These are phyloP conservation scores for Hyles lineata DNA, from an alignment of 2,888 invertebrate species.

Conservation along the genomic window DNA sequence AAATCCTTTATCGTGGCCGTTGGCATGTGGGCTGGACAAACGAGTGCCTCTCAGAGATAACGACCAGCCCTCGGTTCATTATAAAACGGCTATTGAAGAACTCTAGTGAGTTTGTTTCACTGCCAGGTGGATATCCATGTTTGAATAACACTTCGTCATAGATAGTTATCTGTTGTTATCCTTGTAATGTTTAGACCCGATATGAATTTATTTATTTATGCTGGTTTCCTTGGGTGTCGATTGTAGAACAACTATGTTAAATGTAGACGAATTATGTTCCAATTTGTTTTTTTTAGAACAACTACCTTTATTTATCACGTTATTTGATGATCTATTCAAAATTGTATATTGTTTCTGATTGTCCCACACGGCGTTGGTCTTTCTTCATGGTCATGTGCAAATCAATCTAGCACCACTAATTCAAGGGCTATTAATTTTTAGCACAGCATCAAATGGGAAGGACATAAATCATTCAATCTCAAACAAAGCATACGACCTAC, in stretches of 20 bases:
- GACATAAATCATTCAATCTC: no score
- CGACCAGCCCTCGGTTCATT: conserved; percentile 38
- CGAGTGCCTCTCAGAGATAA: conserved; percentile 50
- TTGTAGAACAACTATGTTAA: no score
- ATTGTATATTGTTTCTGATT: no score
- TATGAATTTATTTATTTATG: background rate
- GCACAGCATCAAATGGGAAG: no score
- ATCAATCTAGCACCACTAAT: no score
- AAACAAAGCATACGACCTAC: no score
- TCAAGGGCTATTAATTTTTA: no score
- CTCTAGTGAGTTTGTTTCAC: conserved; percentile 24
- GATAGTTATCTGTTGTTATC: background rate
- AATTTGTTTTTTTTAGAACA: background rate
- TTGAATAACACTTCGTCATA: background rate
- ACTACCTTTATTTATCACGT: no score
- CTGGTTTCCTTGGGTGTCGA: background rate
- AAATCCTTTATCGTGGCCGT: conserved; percentile 46
- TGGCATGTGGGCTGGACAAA: conserved; percentile 39
- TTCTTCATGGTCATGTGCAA: no score
- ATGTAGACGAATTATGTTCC: no score
- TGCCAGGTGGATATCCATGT: conserved; percentile 17
- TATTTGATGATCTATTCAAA: no score
- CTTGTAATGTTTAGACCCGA: background rate
- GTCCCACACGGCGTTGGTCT: no score
- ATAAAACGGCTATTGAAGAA: conserved; percentile 33